Conservation (phyloP, 2,888 invertebrate genomes). For the Exocentrus adspersus region DNA sequence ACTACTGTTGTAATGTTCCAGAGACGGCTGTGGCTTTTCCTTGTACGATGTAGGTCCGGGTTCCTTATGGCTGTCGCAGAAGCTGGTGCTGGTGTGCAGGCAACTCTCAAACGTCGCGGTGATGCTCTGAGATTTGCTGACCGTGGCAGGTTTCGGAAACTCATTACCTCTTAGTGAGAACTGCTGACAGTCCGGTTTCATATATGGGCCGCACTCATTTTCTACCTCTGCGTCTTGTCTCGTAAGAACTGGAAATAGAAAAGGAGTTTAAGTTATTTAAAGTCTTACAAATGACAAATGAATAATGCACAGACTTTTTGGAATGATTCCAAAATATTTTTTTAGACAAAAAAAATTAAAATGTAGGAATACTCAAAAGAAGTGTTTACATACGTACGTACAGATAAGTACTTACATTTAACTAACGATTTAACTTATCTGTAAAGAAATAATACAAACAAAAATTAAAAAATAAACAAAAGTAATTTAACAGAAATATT, state of each 20-base stretch:
- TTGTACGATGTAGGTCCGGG: slow-evolving; percentile 28
- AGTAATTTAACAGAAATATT: not conserved
- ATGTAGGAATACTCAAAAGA: not conserved
- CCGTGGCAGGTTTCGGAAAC: slow-evolving; percentile 35
- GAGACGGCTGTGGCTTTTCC: slow-evolving; percentile 38
- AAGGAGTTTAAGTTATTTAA: not conserved
- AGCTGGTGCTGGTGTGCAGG: slow-evolving; percentile 53
- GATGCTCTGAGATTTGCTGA: slow-evolving; percentile 50
- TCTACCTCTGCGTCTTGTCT: slow-evolving; percentile 74
- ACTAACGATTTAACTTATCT: slow-evolving; percentile 25
- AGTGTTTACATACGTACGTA: not conserved
- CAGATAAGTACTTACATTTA: slow-evolving; percentile 18
- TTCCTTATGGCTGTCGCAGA: slow-evolving; percentile 45
- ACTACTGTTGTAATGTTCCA: slow-evolving; percentile 65
- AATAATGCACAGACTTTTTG: too few relatives aligned
- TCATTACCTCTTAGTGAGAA: slow-evolving; percentile 39
- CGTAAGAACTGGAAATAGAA: slow-evolving; percentile 66
- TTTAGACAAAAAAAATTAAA: not conserved
- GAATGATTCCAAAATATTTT: too few relatives aligned
- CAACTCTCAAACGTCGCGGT: slow-evolving; percentile 57
- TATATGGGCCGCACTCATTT: slow-evolving; percentile 67
- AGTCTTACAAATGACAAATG: too few relatives aligned
- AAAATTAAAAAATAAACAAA: slow-evolving; percentile 25
- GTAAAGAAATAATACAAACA: slow-evolving; percentile 27
- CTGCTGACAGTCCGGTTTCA: slow-evolving; percentile 45